phyloP scores from a whole-genome alignment of 2,113 vertebrate species.

The Ictidomys tridecemlineatus region DNA sequence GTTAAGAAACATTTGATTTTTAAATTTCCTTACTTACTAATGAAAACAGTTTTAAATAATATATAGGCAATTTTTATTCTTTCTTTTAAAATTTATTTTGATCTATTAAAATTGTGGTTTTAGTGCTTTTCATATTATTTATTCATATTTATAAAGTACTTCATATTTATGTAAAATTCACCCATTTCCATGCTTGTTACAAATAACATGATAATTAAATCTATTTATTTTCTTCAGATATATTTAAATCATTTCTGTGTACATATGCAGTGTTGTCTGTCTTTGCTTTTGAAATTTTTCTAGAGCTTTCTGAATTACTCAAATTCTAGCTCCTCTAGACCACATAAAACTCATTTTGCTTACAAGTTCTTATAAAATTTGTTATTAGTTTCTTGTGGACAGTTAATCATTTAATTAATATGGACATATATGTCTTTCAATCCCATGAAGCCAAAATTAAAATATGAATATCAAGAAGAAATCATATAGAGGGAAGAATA shows the following conservation, averaged over 20 bases:
- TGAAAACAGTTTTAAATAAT: neutral
- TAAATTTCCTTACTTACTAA: neutral
- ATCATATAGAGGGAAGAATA: neutral
- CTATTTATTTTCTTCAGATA: neutral
- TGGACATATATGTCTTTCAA: neutral
- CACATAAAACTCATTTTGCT: neutral
- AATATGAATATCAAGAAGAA: neutral
- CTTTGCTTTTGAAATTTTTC: neutral
- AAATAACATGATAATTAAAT: neutral
- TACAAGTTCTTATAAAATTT: neutral
- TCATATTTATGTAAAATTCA: neutral
- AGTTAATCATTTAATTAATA: neutral
- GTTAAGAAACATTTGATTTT: neutral
- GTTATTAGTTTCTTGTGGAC: neutral
- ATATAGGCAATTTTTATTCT: neutral
- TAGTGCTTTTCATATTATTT: neutral
- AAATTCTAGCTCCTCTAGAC: neutral
- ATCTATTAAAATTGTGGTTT: neutral
- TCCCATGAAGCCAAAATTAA: neutral
- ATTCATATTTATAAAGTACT: neutral
- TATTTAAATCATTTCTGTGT: neutral
- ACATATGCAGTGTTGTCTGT: neutral
- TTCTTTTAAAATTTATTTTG: neutral
- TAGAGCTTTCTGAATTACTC: neutral
- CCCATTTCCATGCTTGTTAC: neutral